These are phyloP conservation scores for Centropristis striata DNA, from an alignment of 2,113 vertebrate genomes.

Conservation along the genomic window DNA sequence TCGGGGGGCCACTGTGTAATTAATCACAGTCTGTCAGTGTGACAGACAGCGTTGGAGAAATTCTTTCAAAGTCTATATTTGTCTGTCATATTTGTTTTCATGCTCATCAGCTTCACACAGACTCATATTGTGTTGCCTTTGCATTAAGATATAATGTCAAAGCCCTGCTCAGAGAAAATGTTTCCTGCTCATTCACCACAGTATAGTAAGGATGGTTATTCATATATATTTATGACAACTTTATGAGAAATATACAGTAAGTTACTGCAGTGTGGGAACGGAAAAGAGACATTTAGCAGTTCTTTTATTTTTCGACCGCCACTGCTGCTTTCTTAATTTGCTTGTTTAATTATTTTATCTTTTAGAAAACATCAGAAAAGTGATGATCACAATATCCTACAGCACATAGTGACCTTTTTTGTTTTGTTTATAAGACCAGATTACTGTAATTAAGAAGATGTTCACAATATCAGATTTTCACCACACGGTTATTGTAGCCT, in stretches of 20 bases:
- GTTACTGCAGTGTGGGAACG: not conserved
- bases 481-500: no score
- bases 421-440: not conserved
- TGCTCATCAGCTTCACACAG: not conserved
- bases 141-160: not conserved
- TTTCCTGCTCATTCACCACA: not conserved
- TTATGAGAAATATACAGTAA: not conserved
- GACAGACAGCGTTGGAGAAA: not conserved
- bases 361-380: not conserved
- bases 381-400: not conserved
- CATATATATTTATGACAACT: not conserved
- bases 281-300: not conserved
- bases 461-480: no score
- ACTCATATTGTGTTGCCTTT: not conserved
- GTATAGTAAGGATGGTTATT: not conserved
- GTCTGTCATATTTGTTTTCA: not conserved
- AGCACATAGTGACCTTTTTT: no score
- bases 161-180: not conserved
- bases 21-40: conserved; percentile 23
- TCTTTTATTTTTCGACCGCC: not conserved
- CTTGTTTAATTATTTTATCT: not conserved
- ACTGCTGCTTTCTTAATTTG: not conserved
- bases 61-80: conserved; percentile 1
- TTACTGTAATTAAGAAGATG: no score
- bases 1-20: conserved; percentile 14